A percentile compares a stretch with the other conserved stretches of the same genome.
These are phyloP conservation scores for Drosophila teissieri DNA, from an alignment of 1,140 invertebrate genomes.

Conservation along the genomic window DNA sequence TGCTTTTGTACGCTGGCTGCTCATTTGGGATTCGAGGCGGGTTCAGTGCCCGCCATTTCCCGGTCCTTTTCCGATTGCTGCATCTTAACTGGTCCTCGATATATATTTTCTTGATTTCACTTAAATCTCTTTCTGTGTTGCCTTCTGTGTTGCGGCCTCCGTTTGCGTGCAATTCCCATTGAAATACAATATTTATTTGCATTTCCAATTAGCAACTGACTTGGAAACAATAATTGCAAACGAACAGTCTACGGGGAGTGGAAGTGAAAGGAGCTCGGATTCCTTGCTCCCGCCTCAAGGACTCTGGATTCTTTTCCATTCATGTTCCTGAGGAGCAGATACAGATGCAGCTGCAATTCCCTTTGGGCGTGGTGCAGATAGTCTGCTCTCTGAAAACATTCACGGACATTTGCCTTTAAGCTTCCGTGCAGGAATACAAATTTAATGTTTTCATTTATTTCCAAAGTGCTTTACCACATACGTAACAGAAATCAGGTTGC, in stretches of 20 bases:
- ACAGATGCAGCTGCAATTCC: not conserved
- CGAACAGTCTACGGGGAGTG: conserved; percentile 19
- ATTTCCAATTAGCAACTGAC: conserved; percentile 63
- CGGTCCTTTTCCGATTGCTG: not conserved
- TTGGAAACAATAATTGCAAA: conserved; percentile 53
- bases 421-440: not conserved
- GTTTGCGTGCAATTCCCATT: conserved; percentile 34
- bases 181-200: conserved; percentile 60
- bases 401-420: not conserved
- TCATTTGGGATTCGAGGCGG: conserved; percentile 3
- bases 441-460: not conserved
- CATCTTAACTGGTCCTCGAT: conserved; percentile 7
- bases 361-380: not conserved
- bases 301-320: not conserved
- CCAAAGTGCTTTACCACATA: no score
- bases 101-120: conserved; percentile 32
- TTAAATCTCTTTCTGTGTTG: conserved; percentile 11
- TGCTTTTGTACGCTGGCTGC: not conserved
- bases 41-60: not conserved
- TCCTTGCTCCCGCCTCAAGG: not conserved
- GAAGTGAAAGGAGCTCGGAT: conserved; percentile 1
- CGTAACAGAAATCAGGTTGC: no score
- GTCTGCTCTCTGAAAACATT: not conserved
- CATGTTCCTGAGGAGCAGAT: not conserved
- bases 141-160: not conserved